A percentile compares a stretch with the other conserved stretches of the same genome.
These are phyloP conservation scores for Pseudolycoriella hygida DNA, from an alignment of 2,888 invertebrate species.

Conservation along the genomic window DNA sequence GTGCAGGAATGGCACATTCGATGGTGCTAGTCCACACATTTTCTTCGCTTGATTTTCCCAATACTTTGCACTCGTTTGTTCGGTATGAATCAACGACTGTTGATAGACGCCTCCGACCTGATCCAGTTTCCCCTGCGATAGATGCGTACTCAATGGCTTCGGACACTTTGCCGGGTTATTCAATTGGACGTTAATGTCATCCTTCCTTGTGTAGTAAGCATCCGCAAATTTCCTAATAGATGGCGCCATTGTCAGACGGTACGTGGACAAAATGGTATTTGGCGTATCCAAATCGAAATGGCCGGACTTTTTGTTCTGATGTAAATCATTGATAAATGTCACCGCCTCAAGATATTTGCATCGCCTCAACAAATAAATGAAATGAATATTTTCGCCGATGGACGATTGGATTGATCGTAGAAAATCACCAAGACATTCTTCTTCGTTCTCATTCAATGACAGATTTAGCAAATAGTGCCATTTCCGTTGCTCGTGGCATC, in stretches of 20 bases:
- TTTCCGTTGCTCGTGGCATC: conserved; percentile 18
- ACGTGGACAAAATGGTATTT: conserved; percentile 21
- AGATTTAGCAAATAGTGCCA: conserved; percentile 21
- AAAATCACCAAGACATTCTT: conserved; percentile 19
- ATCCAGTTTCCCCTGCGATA: conserved; percentile 12
- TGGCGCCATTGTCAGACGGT: conserved; percentile 24
- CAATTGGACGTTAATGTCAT: conserved; percentile 10
- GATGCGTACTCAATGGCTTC: conserved; percentile 22
- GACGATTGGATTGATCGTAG: conserved; percentile 14
- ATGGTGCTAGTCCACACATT: neutral
- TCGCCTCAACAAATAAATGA: conserved; percentile 24
- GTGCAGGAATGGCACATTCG: conserved; percentile 1
- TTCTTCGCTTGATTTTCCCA: neutral
- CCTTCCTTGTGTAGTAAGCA: conserved; percentile 19
- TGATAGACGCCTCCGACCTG: conserved; percentile 20
- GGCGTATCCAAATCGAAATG: conserved; percentile 17
- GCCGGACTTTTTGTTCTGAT: conserved; percentile 3
- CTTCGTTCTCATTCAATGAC: conserved; percentile 21
- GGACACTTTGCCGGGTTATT: conserved; percentile 14
- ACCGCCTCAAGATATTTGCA: conserved; percentile 27
- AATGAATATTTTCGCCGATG: conserved; percentile 20
- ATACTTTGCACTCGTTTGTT: neutral
- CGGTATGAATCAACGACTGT: conserved; percentile 17
- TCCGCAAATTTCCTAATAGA: conserved; percentile 21
- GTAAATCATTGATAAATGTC: conserved; percentile 21